phyloP scores from a whole-genome alignment of 2,113 vertebrate species.

The Anser brachyrhynchus region DNA sequence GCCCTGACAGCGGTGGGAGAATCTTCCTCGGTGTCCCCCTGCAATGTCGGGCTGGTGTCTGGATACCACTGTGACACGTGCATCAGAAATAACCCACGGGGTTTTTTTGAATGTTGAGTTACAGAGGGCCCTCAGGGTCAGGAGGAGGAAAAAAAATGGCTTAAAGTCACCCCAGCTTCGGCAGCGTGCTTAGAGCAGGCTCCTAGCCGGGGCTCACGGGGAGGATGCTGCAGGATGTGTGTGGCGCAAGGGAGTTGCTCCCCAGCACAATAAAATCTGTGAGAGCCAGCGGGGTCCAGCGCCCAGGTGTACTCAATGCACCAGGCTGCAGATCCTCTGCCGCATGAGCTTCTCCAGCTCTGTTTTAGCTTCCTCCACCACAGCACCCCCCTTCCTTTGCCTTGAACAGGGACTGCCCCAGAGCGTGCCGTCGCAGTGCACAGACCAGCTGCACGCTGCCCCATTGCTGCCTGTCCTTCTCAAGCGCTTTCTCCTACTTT shows the following conservation, averaged over 20 bases:
- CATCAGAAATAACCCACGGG: no score
- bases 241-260: background rate
- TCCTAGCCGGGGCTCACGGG: background rate
- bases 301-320: background rate
- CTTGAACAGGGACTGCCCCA: background rate
- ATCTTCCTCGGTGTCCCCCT: no score
- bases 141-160: background rate
- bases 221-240: accelerated
- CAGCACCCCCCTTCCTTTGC: background rate
- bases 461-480: background rate
- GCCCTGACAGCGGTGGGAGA: accelerated
- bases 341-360: background rate
- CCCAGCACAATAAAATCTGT: background rate
- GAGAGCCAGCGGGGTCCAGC: background rate
- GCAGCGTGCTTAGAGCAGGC: background rate
- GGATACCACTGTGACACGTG: no score
- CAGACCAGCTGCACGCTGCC: background rate
- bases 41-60: no score
- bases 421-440: accelerated
- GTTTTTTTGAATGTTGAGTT: background rate
- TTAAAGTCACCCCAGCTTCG: background rate
- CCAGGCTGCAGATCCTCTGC: background rate
- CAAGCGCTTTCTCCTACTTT: background rate
- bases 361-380: no score
- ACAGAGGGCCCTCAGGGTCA: background rate